Evolutionary conservation across 2,113 vertebrate species (phyloP), one percentile per base, ranked within the genome.

Genomic region (Myiagra hebetior): DNA sequence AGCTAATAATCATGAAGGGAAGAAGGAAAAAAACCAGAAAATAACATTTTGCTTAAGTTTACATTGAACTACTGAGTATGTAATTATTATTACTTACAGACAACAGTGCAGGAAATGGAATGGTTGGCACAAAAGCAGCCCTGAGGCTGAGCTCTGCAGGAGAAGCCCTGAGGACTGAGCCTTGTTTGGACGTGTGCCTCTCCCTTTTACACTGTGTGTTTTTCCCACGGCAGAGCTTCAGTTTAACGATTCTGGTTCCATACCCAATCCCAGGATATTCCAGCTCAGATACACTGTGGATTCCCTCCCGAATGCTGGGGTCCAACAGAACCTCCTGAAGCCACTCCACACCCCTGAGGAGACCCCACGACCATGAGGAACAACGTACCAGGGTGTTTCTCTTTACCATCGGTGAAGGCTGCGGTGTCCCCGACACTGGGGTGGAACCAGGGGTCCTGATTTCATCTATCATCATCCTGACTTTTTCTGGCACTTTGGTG

Each of bases 401-500:
- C 46, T 99, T 97, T 1, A 98, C 89, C 93, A 97, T 97, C 0
- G 99, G 98, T 0, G 99, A 99, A 3, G 98, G 98, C 81, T 99
- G 97, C 3, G 99, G 99, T 5, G 98, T 98, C 63, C 96, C 95
- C 2, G 98, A 98, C 3, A 98, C 33, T 0, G 98, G 98, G 4
- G 98, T 97, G 67, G 97, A 97, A 3, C 85, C 28, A 0, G 98
- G 98, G 4, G 97, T 98, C 87, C 97, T 98, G 69, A 99, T 97
- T 27, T 98, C 98, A 7, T 99, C 98, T 21, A 99, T 99, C 98
- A 99, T 99, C 84, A 97, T 98, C 47, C 96, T 96, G 81, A 99
- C 96, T 1, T 98, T 98, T 74, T 99, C 99, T 10, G 99, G 99
- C 55, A 99, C 99, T 92, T 98, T 98, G 81, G 98, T 99, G 97